These are phyloP conservation scores for Adelognathus sp. DNA, from an alignment of 2,888 invertebrate genomes.

Conservation along the genomic window DNA sequence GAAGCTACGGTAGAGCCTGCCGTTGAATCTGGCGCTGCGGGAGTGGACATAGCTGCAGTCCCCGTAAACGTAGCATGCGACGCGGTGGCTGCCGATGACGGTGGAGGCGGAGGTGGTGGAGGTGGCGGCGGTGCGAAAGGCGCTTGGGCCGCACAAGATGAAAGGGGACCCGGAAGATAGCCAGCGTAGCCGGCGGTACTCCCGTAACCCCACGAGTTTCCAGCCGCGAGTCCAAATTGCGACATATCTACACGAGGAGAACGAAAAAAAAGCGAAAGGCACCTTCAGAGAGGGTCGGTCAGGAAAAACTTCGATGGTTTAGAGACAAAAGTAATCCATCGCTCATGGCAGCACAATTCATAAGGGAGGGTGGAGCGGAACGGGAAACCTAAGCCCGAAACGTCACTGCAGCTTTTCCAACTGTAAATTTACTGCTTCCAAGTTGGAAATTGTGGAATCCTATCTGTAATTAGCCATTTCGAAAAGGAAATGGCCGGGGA, in stretches of 20 bases:
- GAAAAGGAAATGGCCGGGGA: too few species aligned
- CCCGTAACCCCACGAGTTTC: conserved; percentile 94
- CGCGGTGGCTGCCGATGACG: conserved; percentile 59
- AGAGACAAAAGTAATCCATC: too few species aligned
- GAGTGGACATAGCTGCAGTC: conserved; percentile 75
- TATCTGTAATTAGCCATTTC: too few species aligned
- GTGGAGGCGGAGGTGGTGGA: conserved; percentile 69
- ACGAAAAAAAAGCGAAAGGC: conserved; percentile 8
- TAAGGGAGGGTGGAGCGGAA: too few species aligned
- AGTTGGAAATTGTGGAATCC: too few species aligned
- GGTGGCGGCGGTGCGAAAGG: conserved; percentile 79
- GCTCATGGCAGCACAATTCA: too few species aligned
- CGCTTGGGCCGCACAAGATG: conserved; percentile 88
- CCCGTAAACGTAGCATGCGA: conserved; percentile 76
- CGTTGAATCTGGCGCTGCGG: conserved; percentile 77
- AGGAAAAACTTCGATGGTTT: too few species aligned
- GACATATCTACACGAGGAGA: conserved; percentile 87
- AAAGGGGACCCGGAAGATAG: conserved; percentile 88
- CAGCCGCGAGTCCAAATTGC: conserved; percentile 91
- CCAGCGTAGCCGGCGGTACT: conserved; percentile 93
- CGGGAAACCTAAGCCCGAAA: too few species aligned
- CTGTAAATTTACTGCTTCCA: too few species aligned
- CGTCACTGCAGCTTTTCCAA: too few species aligned
- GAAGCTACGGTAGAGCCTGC: conserved; percentile 75
- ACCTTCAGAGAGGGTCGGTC: too few species aligned